Conservation (phyloP, 2,113 vertebrate genomes). For the Lanius collurio region DNA sequence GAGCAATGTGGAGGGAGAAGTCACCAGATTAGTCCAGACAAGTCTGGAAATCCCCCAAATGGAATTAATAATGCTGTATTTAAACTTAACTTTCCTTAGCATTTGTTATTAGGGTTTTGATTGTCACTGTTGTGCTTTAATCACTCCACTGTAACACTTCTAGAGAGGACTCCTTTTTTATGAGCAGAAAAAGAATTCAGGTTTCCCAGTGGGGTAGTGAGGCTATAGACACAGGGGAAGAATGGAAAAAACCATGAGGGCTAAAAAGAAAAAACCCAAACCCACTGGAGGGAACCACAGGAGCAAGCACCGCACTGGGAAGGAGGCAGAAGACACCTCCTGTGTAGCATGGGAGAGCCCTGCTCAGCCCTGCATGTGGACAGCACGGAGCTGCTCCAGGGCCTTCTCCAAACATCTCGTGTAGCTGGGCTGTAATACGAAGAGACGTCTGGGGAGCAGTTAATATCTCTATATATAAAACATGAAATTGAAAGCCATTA, state of each 20-base stretch:
- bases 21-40: conserved; percentile 9
- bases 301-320: neutral
- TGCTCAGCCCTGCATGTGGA: neutral
- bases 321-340: neutral
- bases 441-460: conserved; percentile 69
- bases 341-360: neutral
- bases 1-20: neutral
- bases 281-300: neutral
- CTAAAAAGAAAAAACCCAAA: neutral
- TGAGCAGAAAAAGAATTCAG: neutral
- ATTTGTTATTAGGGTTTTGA: neutral
- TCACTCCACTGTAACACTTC: neutral
- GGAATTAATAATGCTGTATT: neutral
- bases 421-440: conserved; percentile 61
- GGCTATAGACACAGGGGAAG: neutral
- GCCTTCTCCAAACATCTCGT: conserved; percentile 38
- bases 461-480: conserved; percentile 70
- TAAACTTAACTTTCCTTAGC: neutral
- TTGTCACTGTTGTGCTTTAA: neutral
- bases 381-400: neutral
- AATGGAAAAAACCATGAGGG: neutral
- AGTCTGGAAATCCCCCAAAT: neutral
- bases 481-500: conserved; percentile 74
- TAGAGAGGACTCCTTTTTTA: neutral
- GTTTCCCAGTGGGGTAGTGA: neutral